Conservation (phyloP, 2,113 vertebrate genomes). For the Daubentonia madagascariensis region DNA sequence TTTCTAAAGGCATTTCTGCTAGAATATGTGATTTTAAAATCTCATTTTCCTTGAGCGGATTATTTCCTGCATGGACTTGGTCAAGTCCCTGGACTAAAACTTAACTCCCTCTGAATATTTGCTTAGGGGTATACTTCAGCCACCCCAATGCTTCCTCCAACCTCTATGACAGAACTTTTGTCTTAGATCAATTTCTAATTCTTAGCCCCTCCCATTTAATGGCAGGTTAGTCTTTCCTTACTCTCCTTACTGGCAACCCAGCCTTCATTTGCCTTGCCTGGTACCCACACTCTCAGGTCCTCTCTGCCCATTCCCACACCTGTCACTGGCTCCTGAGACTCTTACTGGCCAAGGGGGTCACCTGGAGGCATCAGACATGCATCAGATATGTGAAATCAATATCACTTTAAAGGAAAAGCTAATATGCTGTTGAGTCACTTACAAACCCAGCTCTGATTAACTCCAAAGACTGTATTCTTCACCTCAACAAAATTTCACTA, state of each 20-base stretch:
- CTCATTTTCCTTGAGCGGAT: background rate
- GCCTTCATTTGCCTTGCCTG: background rate
- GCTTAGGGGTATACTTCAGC: background rate
- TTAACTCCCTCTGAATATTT: background rate
- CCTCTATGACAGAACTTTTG: background rate
- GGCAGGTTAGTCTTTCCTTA: background rate
- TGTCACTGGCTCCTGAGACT: background rate
- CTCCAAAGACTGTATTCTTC: background rate
- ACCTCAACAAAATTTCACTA: background rate
- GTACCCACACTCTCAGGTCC: too few species aligned
- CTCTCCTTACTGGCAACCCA: background rate
- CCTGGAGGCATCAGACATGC: too few species aligned
- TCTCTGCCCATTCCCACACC: background rate
- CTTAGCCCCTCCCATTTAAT: background rate
- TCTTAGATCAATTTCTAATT: background rate
- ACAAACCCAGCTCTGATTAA: background rate
- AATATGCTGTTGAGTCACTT: background rate
- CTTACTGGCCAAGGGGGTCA: background rate
- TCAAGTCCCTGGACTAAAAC: background rate
- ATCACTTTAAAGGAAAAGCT: background rate
- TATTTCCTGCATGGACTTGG: background rate
- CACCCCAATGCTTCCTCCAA: background rate
- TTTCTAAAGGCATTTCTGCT: background rate
- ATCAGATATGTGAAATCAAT: background rate
- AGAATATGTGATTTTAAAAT: background rate